A percentile compares a stretch with the other conserved stretches of the same genome.
Evolutionary conservation across 1,140 invertebrate genomes (phyloP).

Genomic region (Gyrodactylus salaris): DNA sequence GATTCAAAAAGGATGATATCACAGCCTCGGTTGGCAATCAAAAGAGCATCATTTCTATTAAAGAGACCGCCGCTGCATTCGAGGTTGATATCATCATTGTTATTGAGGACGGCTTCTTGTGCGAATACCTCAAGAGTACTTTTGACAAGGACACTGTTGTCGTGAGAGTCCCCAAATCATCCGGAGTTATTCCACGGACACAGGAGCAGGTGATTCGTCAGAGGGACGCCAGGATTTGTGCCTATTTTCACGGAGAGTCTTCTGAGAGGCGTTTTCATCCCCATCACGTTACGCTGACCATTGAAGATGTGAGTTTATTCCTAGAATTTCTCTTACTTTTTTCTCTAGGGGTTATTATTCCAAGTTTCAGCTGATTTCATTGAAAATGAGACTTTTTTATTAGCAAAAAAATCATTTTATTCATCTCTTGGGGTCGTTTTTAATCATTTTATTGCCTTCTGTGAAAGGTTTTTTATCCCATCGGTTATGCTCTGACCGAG

Average conservation of each 20-base stretch:
- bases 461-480: no score
- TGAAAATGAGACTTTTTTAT: neutral
- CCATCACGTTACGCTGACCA: neutral
- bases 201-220: neutral
- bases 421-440: neutral
- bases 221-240: neutral
- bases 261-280: neutral
- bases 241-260: slow-evolving; percentile 4
- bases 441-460: no score
- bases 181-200: neutral
- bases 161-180: slow-evolving; percentile 1
- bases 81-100: slow-evolving; percentile 2
- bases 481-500: no score
- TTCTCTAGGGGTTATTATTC: neutral
- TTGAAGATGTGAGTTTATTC: neutral
- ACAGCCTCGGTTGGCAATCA: neutral
- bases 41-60: neutral
- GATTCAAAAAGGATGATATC: neutral
- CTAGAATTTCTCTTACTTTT: neutral
- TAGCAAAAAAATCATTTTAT: neutral
- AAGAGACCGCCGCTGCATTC: neutral
- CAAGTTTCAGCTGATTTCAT: neutral
- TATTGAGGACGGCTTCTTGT: slow-evolving; percentile 2
- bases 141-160: neutral
- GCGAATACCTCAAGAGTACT: neutral